Conservation (phyloP, 2,113 vertebrate species). For the Potamarius usumacintae region DNA sequence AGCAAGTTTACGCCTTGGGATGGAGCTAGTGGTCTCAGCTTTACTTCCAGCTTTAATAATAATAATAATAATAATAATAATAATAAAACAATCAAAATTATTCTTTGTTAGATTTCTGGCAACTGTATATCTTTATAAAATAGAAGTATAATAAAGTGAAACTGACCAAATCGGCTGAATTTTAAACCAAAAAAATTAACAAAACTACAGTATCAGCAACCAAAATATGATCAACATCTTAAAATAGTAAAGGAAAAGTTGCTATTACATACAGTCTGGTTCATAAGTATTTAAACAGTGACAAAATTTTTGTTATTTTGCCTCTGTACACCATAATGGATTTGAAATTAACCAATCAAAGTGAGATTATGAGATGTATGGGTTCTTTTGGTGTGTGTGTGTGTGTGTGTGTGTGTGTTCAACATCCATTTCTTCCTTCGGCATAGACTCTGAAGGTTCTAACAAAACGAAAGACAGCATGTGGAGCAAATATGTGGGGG, state of each 20-base stretch:
- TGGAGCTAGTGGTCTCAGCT: background rate
- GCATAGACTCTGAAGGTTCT: background rate
- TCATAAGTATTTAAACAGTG: too few relatives aligned
- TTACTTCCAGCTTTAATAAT: background rate
- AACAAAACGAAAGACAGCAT: rapidly evolving
- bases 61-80: background rate
- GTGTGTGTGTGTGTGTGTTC: background rate
- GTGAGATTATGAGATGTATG: too few relatives aligned
- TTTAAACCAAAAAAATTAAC: too few relatives aligned
- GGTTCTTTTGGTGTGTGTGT: background rate
- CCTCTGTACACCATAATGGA: too few relatives aligned
- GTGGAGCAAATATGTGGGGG: background rate
- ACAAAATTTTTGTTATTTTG: too few relatives aligned
- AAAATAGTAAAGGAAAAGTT: too few relatives aligned
- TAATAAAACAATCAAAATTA: background rate
- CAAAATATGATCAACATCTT: too few relatives aligned
- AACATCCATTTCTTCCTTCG: background rate
- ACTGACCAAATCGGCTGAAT: too few relatives aligned
- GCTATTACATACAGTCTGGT: too few relatives aligned
- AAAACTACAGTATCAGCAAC: too few relatives aligned
- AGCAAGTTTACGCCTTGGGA: background rate
- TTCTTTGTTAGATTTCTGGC: background rate
- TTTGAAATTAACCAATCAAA: too few relatives aligned
- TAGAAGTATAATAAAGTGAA: too few relatives aligned
- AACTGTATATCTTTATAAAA: background rate